Percentiles rank a stretch among this genome's conserved stretches.
Evolutionary conservation across 1,140 invertebrate genomes (phyloP).

Genomic region (Drosophila lowei): DNA sequence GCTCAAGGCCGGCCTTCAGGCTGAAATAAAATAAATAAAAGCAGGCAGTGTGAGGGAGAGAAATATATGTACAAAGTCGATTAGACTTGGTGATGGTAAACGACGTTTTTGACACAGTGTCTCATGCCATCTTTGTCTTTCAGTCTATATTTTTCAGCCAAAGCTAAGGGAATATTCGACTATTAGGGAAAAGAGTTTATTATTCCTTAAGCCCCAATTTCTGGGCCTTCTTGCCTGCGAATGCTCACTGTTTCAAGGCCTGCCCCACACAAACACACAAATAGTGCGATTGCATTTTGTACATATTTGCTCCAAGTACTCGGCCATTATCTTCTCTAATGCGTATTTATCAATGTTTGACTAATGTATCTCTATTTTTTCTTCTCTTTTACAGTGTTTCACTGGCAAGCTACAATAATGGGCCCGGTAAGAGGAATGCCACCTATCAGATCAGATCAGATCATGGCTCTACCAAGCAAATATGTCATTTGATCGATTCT

Average conservation of each 20-base stretch:
- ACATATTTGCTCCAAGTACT: constrained; percentile 5
- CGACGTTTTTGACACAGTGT: too few species aligned
- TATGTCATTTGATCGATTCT: neutral
- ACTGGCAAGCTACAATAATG: constrained; percentile 99
- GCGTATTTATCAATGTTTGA: constrained; percentile 21
- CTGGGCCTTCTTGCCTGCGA: too few species aligned
- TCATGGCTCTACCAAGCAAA: neutral
- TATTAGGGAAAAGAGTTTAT: too few species aligned
- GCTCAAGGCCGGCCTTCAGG: too few species aligned
- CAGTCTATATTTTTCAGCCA: too few species aligned
- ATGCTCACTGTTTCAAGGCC: neutral
- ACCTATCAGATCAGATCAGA: neutral
- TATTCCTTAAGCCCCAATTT: too few species aligned
- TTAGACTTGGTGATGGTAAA: too few species aligned
- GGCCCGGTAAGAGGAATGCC: constrained; percentile 93
- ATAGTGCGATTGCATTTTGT: constrained; percentile 11
- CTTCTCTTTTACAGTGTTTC: constrained; percentile 92
- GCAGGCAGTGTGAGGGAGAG: too few species aligned
- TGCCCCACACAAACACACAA: constrained; percentile 8
- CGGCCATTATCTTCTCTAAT: constrained; percentile 8
- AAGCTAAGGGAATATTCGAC: too few species aligned
- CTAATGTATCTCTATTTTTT: constrained; percentile 43
- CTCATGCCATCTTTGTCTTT: too few species aligned
- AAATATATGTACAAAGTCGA: too few species aligned
- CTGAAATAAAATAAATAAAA: too few species aligned